These are phyloP conservation scores for Exocentrus adspersus DNA, from an alignment of 2,888 invertebrate genomes.

Conservation along the genomic window DNA sequence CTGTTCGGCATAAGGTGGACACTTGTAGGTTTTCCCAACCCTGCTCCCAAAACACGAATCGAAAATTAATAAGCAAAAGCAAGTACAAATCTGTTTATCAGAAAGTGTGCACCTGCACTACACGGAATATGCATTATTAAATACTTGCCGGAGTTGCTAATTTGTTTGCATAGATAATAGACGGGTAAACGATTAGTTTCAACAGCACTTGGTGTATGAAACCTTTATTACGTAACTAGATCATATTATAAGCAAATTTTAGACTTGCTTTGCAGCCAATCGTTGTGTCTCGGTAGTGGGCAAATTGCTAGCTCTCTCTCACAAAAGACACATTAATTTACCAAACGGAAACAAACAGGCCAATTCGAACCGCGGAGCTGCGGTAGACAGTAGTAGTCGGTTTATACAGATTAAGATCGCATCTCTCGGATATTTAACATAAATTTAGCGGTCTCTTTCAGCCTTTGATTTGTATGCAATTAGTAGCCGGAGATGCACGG, in stretches of 20 bases:
- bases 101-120: conserved; percentile 20
- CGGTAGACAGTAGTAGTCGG: conserved; percentile 39
- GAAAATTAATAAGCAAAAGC: conserved; percentile 13
- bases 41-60: conserved; percentile 2
- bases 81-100: conserved; percentile 23
- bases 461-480: conserved; percentile 57
- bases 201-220: conserved; percentile 9
- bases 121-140: conserved; percentile 24
- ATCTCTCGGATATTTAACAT: conserved; percentile 54
- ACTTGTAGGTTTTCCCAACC: not conserved
- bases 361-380: conserved; percentile 50
- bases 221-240: conserved; percentile 15
- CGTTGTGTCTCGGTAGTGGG: too few species aligned
- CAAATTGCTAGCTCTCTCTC: conserved; percentile 33
- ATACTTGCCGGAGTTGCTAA: conserved; percentile 25
- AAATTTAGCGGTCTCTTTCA: conserved; percentile 45
- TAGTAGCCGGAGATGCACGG: conserved; percentile 57
- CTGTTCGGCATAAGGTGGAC: too few species aligned
- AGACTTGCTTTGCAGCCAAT: too few species aligned
- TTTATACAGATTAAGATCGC: conserved; percentile 55
- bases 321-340: conserved; percentile 49
- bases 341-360: conserved; percentile 53
- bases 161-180: conserved; percentile 26
- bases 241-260: too few species aligned
- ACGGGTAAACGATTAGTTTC: conserved; percentile 13